Evolutionary conservation across 2,888 invertebrate genomes (phyloP).

Genomic region (Cenopis cana): DNA sequence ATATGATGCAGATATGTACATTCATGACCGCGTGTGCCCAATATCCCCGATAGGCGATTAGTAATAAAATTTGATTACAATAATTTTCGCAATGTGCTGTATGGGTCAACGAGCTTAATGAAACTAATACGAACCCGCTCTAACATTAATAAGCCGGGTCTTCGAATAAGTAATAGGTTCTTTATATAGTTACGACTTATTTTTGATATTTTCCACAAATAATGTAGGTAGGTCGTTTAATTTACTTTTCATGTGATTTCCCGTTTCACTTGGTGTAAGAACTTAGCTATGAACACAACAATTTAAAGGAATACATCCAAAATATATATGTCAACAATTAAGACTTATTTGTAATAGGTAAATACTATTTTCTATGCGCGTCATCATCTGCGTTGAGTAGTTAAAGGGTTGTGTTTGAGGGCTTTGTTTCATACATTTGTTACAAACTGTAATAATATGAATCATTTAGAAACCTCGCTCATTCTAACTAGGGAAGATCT

Average conservation of each 20-base stretch:
- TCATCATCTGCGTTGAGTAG: too few species aligned
- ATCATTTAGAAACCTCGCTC: too few species aligned
- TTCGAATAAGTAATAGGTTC: slow-evolving; percentile 8
- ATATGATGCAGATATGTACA: neutral
- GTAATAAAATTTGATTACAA: slow-evolving; percentile 38
- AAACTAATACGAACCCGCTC: slow-evolving; percentile 7
- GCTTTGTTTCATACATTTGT: too few species aligned
- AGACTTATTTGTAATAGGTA: too few species aligned
- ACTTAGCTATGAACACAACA: too few species aligned
- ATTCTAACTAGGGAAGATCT: too few species aligned
- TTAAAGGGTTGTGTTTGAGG: too few species aligned
- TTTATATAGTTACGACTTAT: slow-evolving; percentile 22
- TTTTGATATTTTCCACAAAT: slow-evolving; percentile 7
- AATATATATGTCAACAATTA: too few species aligned
- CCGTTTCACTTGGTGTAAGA: neutral
- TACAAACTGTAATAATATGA: too few species aligned
- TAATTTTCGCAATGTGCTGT: slow-evolving; percentile 42
- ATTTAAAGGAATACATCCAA: too few species aligned
- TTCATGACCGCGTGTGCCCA: neutral
- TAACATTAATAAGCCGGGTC: slow-evolving; percentile 7
- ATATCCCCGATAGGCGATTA: slow-evolving; percentile 19
- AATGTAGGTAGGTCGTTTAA: neutral
- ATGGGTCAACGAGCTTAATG: slow-evolving; percentile 23
- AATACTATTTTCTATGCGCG: too few species aligned
- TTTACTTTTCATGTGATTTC: neutral